Conservation (phyloP, 2,113 vertebrate genomes). For the Hylia prasina region DNA sequence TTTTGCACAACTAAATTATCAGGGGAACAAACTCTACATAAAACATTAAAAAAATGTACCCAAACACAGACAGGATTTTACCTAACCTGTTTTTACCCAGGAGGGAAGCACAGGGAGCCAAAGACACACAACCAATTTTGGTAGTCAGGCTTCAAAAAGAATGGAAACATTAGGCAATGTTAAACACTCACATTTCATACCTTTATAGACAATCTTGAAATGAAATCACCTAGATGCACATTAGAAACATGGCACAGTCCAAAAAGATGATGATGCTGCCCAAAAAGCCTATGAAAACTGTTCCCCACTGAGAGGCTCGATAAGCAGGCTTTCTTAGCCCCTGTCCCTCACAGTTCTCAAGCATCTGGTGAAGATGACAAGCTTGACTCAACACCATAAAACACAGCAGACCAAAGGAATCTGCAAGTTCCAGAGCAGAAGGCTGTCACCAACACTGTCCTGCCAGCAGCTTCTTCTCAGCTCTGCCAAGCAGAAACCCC, state of each 20-base stretch:
- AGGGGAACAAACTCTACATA: background rate
- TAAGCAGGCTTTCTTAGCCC: background rate
- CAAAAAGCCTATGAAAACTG: background rate
- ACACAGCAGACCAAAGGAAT: background rate
- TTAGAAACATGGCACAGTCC: background rate
- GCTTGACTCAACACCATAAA: background rate
- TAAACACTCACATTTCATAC: background rate
- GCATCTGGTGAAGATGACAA: background rate
- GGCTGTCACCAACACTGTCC: background rate
- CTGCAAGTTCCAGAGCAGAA: background rate
- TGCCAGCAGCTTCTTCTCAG: background rate
- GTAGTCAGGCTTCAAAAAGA: background rate
- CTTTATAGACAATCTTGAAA: background rate
- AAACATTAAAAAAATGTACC: background rate
- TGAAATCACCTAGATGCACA: background rate
- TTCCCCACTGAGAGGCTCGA: background rate
- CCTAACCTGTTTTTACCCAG: background rate
- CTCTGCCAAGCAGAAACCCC: background rate
- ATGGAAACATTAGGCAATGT: background rate
- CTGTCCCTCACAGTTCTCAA: background rate
- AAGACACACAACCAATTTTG: fast-evolving
- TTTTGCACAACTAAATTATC: background rate
- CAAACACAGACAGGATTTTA: background rate
- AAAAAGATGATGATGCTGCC: background rate
- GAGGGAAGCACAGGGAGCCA: background rate